Conservation (phyloP, 1,140 invertebrate genomes). For the Latrodectus geometricus region DNA sequence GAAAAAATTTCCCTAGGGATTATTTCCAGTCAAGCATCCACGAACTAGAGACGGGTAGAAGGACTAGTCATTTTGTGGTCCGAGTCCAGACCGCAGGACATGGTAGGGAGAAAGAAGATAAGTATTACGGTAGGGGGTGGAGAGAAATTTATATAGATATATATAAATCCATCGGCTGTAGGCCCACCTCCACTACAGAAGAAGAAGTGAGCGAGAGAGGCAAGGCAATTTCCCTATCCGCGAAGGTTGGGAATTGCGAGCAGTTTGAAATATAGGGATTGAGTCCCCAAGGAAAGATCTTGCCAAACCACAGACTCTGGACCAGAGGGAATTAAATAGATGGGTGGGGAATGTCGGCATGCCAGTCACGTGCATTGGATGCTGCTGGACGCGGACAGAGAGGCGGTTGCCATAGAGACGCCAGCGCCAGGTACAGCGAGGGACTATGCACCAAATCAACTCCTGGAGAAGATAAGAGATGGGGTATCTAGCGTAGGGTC, state of each 20-base stretch:
- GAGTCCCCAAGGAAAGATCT: slow-evolving; percentile 47
- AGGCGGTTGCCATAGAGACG: slow-evolving; percentile 50
- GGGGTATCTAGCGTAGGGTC: too few relatives aligned
- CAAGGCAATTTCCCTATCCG: slow-evolving; percentile 34
- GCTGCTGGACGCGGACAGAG: slow-evolving; percentile 52
- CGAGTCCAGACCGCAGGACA: background rate
- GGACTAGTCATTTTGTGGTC: too few relatives aligned
- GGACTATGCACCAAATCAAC: slow-evolving; percentile 12
- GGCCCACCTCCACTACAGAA: too few relatives aligned
- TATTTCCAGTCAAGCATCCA: too few relatives aligned
- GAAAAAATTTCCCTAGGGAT: too few relatives aligned
- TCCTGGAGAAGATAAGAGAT: too few relatives aligned
- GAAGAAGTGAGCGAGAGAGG: background rate
- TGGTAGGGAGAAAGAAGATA: background rate
- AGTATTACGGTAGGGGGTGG: background rate
- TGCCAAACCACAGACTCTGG: slow-evolving; percentile 47
- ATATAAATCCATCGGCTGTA: too few relatives aligned
- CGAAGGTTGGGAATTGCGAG: background rate
- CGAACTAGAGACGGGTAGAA: too few relatives aligned
- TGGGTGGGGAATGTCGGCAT: slow-evolving; percentile 45
- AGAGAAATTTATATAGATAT: too few relatives aligned
- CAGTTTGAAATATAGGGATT: slow-evolving; percentile 53
- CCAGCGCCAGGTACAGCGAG: slow-evolving; percentile 45
- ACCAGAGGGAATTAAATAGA: slow-evolving; percentile 57
- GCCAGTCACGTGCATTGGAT: slow-evolving; percentile 52